These are phyloP conservation scores for Pelmatolapia mariae DNA, from an alignment of 2,113 vertebrate species.

Conservation along the genomic window DNA sequence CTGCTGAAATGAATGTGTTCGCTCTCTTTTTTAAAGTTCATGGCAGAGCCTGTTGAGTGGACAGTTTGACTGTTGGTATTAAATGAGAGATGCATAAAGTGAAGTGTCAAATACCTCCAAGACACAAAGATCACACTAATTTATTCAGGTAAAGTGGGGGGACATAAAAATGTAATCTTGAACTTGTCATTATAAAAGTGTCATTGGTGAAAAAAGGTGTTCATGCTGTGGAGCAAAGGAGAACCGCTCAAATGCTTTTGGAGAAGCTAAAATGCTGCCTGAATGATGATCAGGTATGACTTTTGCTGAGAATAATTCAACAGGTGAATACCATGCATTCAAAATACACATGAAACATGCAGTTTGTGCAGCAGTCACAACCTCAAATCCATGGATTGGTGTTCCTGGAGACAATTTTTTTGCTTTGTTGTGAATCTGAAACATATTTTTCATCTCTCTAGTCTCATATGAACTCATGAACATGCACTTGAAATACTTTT, in stretches of 20 bases:
- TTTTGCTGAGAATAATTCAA: rapidly evolving
- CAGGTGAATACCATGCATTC: no score
- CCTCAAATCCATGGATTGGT: background rate
- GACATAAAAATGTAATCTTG: slow-evolving; percentile 21
- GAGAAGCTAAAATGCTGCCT: background rate
- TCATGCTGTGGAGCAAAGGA: background rate
- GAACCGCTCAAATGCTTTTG: background rate
- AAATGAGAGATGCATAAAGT: slow-evolving; percentile 27
- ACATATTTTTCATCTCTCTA: background rate
- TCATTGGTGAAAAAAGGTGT: background rate
- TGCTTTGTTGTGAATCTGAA: background rate
- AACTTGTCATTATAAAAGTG: background rate
- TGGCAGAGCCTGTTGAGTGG: slow-evolving; percentile 12
- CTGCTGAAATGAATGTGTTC: slow-evolving; percentile 24
- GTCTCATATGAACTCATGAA: background rate
- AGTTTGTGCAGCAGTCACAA: background rate
- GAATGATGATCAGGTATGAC: background rate
- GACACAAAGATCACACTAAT: slow-evolving; percentile 20
- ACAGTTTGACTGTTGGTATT: slow-evolving; percentile 19
- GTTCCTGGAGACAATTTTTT: rapidly evolving
- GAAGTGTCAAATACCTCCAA: background rate
- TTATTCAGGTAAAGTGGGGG: slow-evolving; percentile 3
- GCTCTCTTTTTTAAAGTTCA: background rate
- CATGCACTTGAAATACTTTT: background rate
- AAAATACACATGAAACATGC: background rate